Percentiles rank a stretch among this genome's conserved stretches.
These are phyloP conservation scores for Achroia grisella DNA, from an alignment of 1,140 invertebrate genomes.

Conservation along the genomic window DNA sequence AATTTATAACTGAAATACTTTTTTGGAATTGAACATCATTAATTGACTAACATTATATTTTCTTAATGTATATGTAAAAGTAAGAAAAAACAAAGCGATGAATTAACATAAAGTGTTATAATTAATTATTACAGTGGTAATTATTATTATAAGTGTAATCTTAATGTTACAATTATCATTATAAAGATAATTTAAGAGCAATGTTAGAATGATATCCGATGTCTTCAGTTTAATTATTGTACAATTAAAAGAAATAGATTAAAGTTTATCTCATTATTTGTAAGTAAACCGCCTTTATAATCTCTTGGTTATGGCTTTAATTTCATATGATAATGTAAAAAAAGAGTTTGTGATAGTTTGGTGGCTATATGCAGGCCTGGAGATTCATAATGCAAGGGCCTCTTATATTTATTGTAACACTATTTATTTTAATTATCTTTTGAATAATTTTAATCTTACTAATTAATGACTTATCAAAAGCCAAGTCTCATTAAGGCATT, in stretches of 20 bases:
- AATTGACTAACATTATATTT: conserved; percentile 37
- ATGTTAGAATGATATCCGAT: conserved; percentile 11
- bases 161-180: conserved; percentile 23
- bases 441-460: too few species aligned
- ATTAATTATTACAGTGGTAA: conserved; percentile 17
- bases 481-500: too few species aligned
- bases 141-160: conserved; percentile 25
- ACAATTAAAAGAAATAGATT: conserved; percentile 4
- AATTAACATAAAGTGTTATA: conserved; percentile 22
- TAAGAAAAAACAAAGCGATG: not conserved
- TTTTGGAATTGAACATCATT: conserved; percentile 49
- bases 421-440: too few species aligned
- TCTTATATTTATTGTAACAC: too few species aligned
- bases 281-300: conserved; percentile 12
- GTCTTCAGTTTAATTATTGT: conserved; percentile 6
- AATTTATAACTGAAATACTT: conserved; percentile 15
- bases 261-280: conserved; percentile 12
- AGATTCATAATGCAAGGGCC: too few species aligned
- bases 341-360: conserved; percentile 22
- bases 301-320: conserved; percentile 44
- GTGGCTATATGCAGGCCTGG: conserved; percentile 17
- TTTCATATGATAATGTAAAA: conserved; percentile 20
- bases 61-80: conserved; percentile 39
- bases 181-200: conserved; percentile 12
- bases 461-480: too few species aligned